phyloP scores from a whole-genome alignment of 2,113 vertebrate species.

The Rattus rattus region DNA sequence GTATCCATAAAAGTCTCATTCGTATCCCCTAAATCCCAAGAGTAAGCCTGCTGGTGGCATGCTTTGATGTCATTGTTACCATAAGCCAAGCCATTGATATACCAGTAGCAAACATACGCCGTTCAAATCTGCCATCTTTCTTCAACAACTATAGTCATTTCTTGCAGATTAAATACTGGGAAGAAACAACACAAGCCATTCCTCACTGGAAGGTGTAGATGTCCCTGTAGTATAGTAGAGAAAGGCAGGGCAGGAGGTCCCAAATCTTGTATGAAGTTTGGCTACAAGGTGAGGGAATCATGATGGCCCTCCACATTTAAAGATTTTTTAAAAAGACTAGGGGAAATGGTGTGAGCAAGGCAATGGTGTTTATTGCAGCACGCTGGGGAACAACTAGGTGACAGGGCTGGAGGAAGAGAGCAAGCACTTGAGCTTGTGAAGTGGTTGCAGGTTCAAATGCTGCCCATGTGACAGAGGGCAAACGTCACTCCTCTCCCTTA shows the following conservation, averaged over 20 bases:
- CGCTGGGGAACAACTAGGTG: not conserved
- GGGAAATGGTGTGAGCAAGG: not conserved
- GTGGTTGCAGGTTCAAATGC: not conserved
- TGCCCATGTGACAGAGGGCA: rapidly evolving
- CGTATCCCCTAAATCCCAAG: not conserved
- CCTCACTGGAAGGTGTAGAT: not conserved
- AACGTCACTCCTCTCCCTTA: not conserved
- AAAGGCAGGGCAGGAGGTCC: not conserved
- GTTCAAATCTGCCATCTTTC: not conserved
- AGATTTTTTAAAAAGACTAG: not conserved
- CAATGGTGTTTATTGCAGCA: not conserved
- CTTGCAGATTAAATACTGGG: not conserved
- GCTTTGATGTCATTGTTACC: not conserved
- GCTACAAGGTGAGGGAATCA: not conserved
- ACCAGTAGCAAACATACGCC: not conserved
- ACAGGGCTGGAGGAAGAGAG: not conserved
- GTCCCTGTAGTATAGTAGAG: not conserved
- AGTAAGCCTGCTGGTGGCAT: not conserved
- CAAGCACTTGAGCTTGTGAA: not conserved
- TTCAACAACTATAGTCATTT: not conserved
- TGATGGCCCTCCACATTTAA: not conserved
- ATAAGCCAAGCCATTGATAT: not conserved
- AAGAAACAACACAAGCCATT: not conserved
- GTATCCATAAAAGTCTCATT: not conserved
- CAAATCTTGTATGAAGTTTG: not conserved